Evolutionary conservation across 2,888 invertebrate species (phyloP).

Genomic region (Phania funesta): DNA sequence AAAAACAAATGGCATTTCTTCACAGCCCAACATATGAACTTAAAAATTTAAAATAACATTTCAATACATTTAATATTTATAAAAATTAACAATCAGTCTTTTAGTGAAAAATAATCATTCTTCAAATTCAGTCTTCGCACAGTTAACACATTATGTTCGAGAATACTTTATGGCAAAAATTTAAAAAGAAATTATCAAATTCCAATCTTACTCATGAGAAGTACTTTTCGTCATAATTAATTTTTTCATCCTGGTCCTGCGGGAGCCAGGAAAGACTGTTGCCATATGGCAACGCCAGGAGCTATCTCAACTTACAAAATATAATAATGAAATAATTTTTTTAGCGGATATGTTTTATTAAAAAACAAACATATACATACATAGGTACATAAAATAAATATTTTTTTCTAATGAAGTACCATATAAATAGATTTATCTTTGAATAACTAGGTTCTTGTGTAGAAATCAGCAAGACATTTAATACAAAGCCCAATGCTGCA

Average conservation of each 20-base stretch:
- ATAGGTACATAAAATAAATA: neutral
- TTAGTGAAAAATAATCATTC: conserved; percentile 11
- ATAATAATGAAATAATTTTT: too few relatives aligned
- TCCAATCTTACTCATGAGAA: too few relatives aligned
- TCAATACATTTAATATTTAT: neutral
- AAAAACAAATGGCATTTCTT: conserved; percentile 2
- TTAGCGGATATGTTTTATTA: too few relatives aligned
- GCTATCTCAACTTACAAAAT: too few relatives aligned
- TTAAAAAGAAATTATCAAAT: too few relatives aligned
- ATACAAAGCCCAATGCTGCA: neutral
- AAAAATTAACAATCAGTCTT: neutral
- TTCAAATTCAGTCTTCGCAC: neutral
- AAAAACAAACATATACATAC: too few relatives aligned
- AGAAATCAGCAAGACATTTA: neutral
- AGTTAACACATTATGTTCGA: neutral
- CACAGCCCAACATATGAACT: neutral
- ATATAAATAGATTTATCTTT: neutral
- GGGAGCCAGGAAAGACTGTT: too few relatives aligned
- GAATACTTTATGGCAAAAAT: too few relatives aligned
- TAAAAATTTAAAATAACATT: neutral
- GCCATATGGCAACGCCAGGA: too few relatives aligned
- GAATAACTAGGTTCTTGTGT: neutral
- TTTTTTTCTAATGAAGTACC: neutral
- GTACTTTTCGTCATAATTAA: too few relatives aligned
- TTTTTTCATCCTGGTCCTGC: too few relatives aligned